A percentile compares a stretch with the other conserved stretches of the same genome.
phyloP scores from a whole-genome alignment of 2,888 invertebrate species.

The Chrysina gloriosa region DNA sequence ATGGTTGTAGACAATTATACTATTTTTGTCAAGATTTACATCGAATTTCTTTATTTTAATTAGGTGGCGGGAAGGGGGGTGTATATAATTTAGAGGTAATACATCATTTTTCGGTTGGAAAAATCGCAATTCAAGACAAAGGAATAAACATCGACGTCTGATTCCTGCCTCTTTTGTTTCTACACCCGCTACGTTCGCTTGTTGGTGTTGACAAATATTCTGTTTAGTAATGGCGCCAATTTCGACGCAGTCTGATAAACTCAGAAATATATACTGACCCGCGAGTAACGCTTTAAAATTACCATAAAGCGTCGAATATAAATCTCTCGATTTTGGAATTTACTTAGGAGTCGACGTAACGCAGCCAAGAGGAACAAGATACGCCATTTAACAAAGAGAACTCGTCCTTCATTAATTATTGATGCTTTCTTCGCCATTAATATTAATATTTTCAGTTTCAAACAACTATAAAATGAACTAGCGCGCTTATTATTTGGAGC shows the following conservation, averaged over 20 bases:
- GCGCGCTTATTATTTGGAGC: no score
- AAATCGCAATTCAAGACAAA: slow-evolving; percentile 1
- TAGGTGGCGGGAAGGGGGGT: not conserved
- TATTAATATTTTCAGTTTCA: no score
- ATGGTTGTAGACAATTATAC: not conserved
- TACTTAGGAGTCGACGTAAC: slow-evolving; percentile 21
- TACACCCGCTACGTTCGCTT: not conserved
- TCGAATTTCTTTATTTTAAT: not conserved
- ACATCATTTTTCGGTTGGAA: slow-evolving; percentile 1
- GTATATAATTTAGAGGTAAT: not conserved
- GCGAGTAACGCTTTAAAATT: slow-evolving; percentile 39
- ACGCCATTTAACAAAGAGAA: slow-evolving; percentile 31
- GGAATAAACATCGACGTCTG: slow-evolving; percentile 11
- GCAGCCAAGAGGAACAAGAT: no score
- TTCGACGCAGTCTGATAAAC: slow-evolving; percentile 37
- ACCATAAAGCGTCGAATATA: slow-evolving; percentile 44
- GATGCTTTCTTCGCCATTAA: slow-evolving; percentile 8
- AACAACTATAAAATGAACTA: no score
- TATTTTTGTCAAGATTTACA: not conserved
- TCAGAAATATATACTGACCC: slow-evolving; percentile 41
- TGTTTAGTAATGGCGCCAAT: slow-evolving; percentile 26
- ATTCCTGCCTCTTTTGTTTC: slow-evolving; percentile 17
- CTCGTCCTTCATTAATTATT: slow-evolving; percentile 4
- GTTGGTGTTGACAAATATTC: slow-evolving; percentile 23
- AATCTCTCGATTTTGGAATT: slow-evolving; percentile 35